Evolutionary conservation across 2,888 invertebrate species (phyloP).

Genomic region (Meteorus colon): DNA sequence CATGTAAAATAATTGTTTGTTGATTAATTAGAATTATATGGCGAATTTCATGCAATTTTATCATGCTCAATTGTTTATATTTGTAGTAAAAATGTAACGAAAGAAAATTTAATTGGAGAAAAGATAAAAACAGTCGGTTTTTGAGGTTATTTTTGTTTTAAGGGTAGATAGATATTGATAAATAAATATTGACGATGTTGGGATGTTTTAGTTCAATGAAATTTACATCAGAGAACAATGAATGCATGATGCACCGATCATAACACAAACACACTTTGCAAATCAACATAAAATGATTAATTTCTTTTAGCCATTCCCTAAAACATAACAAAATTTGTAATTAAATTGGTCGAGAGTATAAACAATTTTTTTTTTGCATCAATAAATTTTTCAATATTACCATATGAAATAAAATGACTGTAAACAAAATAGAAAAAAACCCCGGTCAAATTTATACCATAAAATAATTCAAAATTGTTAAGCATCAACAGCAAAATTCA

Average conservation of each 20-base stretch:
- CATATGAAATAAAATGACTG: conserved; percentile 3
- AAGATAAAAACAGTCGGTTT: no score
- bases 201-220: background rate
- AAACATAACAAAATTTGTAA: background rate
- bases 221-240: background rate
- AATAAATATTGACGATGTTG: background rate
- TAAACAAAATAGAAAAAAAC: background rate
- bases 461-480: background rate
- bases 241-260: conserved; percentile 22
- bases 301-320: background rate
- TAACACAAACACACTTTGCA: background rate
- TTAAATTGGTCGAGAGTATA: background rate
- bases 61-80: background rate
- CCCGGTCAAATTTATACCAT: background rate
- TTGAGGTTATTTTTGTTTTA: no score
- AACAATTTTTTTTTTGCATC: background rate
- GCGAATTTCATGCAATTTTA: background rate
- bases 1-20: background rate
- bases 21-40: background rate
- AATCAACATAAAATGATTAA: conserved; percentile 14
- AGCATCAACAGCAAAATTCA: background rate
- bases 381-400: background rate
- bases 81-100: no score
- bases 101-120: no score
- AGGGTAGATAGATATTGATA: background rate